These are phyloP conservation scores for Euspilapteryx auroguttella DNA, from an alignment of 2,888 invertebrate species.

Conservation along the genomic window DNA sequence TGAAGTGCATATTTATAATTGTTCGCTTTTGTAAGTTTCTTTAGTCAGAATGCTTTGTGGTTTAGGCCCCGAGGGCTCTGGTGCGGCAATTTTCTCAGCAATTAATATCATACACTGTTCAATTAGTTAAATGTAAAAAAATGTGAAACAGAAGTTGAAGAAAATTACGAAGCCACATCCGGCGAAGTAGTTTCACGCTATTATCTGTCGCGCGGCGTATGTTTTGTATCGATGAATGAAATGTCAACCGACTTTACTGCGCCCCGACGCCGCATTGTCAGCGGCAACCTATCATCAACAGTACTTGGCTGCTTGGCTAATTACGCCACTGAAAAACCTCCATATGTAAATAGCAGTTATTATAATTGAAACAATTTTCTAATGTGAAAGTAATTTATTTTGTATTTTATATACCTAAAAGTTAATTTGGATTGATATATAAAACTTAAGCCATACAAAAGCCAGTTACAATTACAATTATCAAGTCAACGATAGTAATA, in stretches of 20 bases:
- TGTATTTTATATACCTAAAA: too few species aligned
- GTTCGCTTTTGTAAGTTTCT: constrained; percentile 34
- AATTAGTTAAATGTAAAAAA: constrained; percentile 46
- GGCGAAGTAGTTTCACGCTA: constrained; percentile 24
- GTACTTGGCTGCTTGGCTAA: too few species aligned
- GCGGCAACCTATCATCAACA: too few species aligned
- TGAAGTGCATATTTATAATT: constrained; percentile 36
- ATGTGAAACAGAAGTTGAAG: constrained; percentile 34
- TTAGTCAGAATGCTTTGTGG: constrained; percentile 29
- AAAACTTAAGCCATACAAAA: too few species aligned
- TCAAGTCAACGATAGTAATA: too few species aligned
- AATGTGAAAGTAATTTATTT: too few species aligned
- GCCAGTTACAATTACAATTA: too few species aligned
- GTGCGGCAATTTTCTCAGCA: constrained; percentile 47
- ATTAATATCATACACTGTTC: constrained; percentile 41
- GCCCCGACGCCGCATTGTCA: constrained; percentile 21
- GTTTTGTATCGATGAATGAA: constrained; percentile 17
- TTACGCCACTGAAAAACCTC: too few species aligned
- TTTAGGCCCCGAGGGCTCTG: constrained; percentile 32
- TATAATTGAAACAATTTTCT: constrained; percentile 2
- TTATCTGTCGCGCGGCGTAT: constrained; percentile 13
- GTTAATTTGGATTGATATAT: too few species aligned
- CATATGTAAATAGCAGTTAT: too few species aligned
- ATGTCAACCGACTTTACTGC: constrained; percentile 35
- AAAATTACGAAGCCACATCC: constrained; percentile 28